Evolutionary conservation across 30 jellyfish, hydroid and myxozoan genomes (phyloP).

Genomic region (Pseudorhiza aurosa): DNA sequence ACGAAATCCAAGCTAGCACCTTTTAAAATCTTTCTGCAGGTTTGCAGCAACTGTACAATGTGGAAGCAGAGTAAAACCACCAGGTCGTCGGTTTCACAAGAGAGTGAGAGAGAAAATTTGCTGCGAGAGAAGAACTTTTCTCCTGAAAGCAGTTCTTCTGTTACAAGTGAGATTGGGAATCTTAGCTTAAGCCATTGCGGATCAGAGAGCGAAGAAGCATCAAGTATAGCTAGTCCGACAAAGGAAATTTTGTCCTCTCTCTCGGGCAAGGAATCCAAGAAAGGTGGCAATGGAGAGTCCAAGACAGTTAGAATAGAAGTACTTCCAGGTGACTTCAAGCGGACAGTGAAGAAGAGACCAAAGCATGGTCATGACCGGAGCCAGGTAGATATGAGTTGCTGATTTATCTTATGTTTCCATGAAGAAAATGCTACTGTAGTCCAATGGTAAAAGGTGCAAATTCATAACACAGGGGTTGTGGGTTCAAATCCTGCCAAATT

Average conservation of each 20-base stretch:
- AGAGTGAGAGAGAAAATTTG: conserved; percentile 44
- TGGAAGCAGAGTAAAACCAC: conserved; percentile 50
- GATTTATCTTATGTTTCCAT: too few relatives aligned
- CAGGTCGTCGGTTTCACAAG: conserved; percentile 55
- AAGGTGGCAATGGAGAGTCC: conserved; percentile 70
- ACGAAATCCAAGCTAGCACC: too few relatives aligned
- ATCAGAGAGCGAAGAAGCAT: conserved; percentile 62
- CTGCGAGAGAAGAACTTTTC: conserved; percentile 16
- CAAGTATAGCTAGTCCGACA: conserved; percentile 68
- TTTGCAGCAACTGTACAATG: conserved; percentile 29
- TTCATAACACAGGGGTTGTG: too few relatives aligned
- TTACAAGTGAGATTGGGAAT: conserved; percentile 51
- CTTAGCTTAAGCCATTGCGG: conserved; percentile 44
- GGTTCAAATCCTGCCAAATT: too few relatives aligned
- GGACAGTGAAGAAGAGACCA: conserved; percentile 65
- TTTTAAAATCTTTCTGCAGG: too few relatives aligned
- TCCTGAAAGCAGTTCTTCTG: conserved; percentile 28
- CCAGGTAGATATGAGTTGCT: too few relatives aligned
- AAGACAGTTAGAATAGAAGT: conserved; percentile 88
- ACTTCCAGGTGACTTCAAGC: conserved; percentile 74
- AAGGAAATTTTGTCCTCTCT: conserved; percentile 48
- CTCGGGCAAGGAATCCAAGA: conserved; percentile 71
- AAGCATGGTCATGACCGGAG: conserved; percentile 89
- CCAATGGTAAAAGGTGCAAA: too few relatives aligned
- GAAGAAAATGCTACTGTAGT: too few relatives aligned